Base-by-base conservation (phyloP, 2,888 invertebrate species). In the Drosophila paranaensis region DNA sequence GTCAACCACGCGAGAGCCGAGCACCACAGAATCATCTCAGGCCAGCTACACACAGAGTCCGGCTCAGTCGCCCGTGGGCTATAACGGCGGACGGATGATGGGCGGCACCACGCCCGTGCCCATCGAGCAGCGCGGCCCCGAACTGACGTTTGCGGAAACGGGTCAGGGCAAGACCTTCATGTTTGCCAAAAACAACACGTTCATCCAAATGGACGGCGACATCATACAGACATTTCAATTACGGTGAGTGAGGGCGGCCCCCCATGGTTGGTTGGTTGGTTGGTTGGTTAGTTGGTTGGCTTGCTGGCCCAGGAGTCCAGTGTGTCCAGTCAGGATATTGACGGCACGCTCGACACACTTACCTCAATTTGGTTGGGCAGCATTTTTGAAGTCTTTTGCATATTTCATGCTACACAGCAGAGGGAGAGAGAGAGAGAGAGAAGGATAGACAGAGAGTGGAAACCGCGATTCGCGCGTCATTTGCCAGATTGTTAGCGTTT, bases 141-240 rank as follows among this genome's bases (percentile, higher is more conserved):
- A 96, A 91, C 93, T 97, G 53, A 97, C 97, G 1, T 97, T 97
- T 90, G 96, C 96, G 85, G 97, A 97, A 93, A 96, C 97, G 6
- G 97, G 97, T 2, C 95, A 96, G 88, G 95, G 96, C 81, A 95
- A 95, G 89, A 97, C 96, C n/a, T 98, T 97, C 92, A 97, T 97
- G 95, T 97, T 97, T 92, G 97, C 97, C 25, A 96, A 97, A 90
- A 97, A 96, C 80, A 97, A 97, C 90, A 97, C 97, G 4, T 97
- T 96, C 92, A 97, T 98, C 90, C 97, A 97, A 91, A 94, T 98
- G 56, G 97, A 97, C 91, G 97, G 97, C n/a, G 96, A 96, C 91
- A 96, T 97, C 73, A 97, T 97, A 91, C 96, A 97, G 91, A 96
- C 96, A 67, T 98, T 97, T 94, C 97, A 97, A 93, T 94, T 97